Evolutionary conservation across 2,888 invertebrate genomes (phyloP), one percentile per base, ranked within the genome.

Genomic region (Caenorhabditis parvicauda): DNA sequence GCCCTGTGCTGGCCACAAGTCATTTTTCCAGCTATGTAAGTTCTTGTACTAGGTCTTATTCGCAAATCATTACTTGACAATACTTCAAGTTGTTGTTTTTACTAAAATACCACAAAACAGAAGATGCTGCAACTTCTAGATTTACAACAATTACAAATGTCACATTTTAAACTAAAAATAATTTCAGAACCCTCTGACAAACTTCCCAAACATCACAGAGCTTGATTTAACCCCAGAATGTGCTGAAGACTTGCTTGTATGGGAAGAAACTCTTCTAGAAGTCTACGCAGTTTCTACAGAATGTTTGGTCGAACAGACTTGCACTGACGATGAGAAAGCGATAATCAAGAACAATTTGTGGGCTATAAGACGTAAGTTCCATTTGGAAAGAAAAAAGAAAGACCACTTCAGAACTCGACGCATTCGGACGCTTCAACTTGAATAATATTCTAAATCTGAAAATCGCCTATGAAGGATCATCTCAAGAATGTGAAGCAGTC

Each of bases 391-490:
- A 2, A 42, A 27, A 27, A 17, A 9, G 17, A 41, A 28, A 42
- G 6, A 45, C 22, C n/a, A 12, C 42, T 64, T 50, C 38, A 64
- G 64, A 64, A 57, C 42, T 60, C 6, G 64, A 64, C 32, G 54
- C 64, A 2, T 64, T 54, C 17, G 64, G 64, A 12, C 49, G 51
- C 9, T 46, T 56, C 3, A 50, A 54, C 27, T 45, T 49, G 9
- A n/a, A 59, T 3, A 59, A 57, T 9, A 25, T 64, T 19, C 43
- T 64, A 2, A 59, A 64, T 37, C 5, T 51, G 14, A 47, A 46
- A 5, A 48, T 52, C 14, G 41, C 56, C 19, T 49, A 54, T 21
- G 56, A 49, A 21, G 64, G 64, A 3, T 59, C 57, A 5, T 41
- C 32, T 25, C 46, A 49, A 29, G 64, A 62, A 29, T 62, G 62